Evolutionary conservation across 2,888 invertebrate genomes (phyloP).

Genomic region (Drosophila mimica): DNA sequence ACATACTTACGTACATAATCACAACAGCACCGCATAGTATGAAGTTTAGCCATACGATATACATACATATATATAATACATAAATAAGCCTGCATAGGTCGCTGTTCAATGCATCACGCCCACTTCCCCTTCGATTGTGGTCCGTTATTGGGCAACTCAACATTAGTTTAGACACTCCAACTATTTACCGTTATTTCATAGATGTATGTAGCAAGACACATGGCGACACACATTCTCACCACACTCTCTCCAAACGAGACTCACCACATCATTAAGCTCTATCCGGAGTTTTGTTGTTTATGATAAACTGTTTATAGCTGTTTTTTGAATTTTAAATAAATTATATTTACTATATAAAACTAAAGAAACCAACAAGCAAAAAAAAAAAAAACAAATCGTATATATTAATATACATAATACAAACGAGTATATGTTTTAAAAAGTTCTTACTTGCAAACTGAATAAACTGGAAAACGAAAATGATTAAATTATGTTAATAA

Average conservation of each 20-base stretch:
- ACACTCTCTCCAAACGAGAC: conserved; percentile 19
- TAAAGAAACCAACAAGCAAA: conserved; percentile 16
- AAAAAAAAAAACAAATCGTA: conserved; percentile 52
- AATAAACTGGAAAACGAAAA: conserved; percentile 53
- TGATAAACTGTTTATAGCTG: conserved; percentile 79
- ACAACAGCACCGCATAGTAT: conserved; percentile 83
- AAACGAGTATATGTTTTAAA: conserved; percentile 71
- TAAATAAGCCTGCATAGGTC: conserved; percentile 18
- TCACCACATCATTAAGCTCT: conserved; percentile 67
- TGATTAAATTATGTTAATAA: conserved; percentile 59
- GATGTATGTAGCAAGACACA: conserved; percentile 1
- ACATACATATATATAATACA: conserved; percentile 39
- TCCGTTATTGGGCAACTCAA: conserved; percentile 17
- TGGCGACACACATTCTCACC: conserved; percentile 33
- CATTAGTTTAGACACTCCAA: conserved; percentile 24
- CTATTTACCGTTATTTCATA: conserved; percentile 14
- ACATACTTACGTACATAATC: conserved; percentile 79
- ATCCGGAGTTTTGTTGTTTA: conserved; percentile 78
- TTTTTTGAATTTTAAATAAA: conserved; percentile 78
- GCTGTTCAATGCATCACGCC: conserved; percentile 13
- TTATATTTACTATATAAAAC: conserved; percentile 76
- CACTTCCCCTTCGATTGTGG: background rate
- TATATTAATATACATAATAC: conserved; percentile 51
- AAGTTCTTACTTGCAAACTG: conserved; percentile 65
- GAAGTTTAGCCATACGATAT: conserved; percentile 67